These are phyloP conservation scores for Eulemur macaco DNA, from an alignment of 2,113 vertebrate genomes.

Conservation along the genomic window DNA sequence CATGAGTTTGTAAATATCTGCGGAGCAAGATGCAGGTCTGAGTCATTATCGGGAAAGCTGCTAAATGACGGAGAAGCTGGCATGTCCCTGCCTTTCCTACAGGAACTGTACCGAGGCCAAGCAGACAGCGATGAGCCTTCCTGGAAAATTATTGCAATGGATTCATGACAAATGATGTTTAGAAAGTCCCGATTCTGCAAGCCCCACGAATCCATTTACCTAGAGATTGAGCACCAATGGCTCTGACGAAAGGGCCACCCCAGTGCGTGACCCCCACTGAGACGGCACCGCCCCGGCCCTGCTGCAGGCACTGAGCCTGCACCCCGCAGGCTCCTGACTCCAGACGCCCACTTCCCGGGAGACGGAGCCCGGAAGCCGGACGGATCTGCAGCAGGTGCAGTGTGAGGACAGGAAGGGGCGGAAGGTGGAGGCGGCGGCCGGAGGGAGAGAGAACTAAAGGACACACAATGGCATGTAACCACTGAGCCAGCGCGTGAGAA, in stretches of 20 bases:
- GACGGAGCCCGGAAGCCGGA: background rate
- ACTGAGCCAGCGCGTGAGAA: background rate
- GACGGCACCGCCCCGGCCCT: too few relatives aligned
- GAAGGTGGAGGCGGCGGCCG: too few relatives aligned
- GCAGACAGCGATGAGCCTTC: too few relatives aligned
- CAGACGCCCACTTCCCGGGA: background rate
- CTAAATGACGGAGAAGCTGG: background rate
- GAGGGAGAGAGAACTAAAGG: background rate
- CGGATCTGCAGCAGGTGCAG: background rate
- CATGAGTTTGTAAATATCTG: background rate
- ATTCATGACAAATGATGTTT: background rate
- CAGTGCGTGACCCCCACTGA: background rate
- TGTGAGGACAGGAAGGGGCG: background rate
- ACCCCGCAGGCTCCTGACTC: background rate
- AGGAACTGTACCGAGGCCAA: background rate
- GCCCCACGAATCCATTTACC: too few relatives aligned
- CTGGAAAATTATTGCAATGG: too few relatives aligned
- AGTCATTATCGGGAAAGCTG: fast-evolving
- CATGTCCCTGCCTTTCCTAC: background rate
- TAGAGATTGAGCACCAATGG: too few relatives aligned
- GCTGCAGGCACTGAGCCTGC: background rate
- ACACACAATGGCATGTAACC: background rate
- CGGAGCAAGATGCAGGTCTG: too few relatives aligned
- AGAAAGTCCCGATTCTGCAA: background rate
- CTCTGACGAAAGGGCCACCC: background rate